phyloP scores from a whole-genome alignment of 2,888 invertebrate species.

The Serrognathus titanus region DNA sequence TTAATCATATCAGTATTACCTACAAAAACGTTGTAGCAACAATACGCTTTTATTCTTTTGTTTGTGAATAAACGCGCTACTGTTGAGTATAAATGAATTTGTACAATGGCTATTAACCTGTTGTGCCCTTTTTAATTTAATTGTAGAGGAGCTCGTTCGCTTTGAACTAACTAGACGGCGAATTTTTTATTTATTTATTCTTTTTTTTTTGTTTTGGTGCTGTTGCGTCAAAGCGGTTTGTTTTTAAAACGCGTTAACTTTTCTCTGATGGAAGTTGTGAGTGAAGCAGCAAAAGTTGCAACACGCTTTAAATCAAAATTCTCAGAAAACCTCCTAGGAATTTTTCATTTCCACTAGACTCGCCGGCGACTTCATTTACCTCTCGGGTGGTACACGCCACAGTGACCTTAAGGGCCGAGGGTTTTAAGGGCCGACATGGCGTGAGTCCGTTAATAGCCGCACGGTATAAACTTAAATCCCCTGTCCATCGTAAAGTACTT shows the following conservation, averaged over 20 bases:
- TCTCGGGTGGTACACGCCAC: not conserved
- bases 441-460: too few species aligned
- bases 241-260: too few species aligned
- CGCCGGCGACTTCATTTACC: constrained; percentile 31
- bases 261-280: too few species aligned
- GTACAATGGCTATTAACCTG: constrained; percentile 2
- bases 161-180: not conserved
- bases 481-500: not conserved
- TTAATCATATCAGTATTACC: too few species aligned
- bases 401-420: not conserved
- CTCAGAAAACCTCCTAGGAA: constrained; percentile 37
- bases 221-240: too few species aligned
- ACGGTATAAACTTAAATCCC: too few species aligned
- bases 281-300: constrained; percentile 13
- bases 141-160: not conserved
- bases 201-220: not conserved
- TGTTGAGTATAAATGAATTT: constrained; percentile 1
- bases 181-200: not conserved
- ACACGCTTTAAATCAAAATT: constrained; percentile 32
- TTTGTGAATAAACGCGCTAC: not conserved
- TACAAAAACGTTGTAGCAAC: too few species aligned
- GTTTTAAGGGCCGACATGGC: not conserved
- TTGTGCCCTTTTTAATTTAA: constrained; percentile 3
- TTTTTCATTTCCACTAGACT: constrained; percentile 39
- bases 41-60: not conserved